Evolutionary conservation across 2,888 invertebrate species (phyloP), one percentile per base, ranked within the genome.

Genomic region (Eupeodes luniger): DNA sequence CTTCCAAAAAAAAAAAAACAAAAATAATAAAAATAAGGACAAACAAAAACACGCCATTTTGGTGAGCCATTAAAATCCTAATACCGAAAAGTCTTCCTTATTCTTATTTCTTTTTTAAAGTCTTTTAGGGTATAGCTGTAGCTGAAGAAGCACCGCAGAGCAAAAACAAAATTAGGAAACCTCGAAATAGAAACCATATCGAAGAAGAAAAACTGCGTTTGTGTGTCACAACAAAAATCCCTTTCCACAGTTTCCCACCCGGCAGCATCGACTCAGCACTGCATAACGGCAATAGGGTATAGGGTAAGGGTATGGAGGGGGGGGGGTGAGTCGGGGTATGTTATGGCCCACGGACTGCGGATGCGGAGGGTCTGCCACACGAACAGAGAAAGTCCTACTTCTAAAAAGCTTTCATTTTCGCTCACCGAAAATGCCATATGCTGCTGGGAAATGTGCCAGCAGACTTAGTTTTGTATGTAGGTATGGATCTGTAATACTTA

Each of bases 1-100:
- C 16, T n/a, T 9, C 12, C 5, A 16, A 62, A 27, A 57, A 5
- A 27, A 27, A 44, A n/a, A n/a, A 64, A 16, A 44, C 44, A 40
- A 64, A 47, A 64, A 64, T 16, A 19, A 44, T 1, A 6, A 66
- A 36, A 34, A 66, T 69, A 55, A 64, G 70, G 19, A 81, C 49
- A 69, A 78, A 81, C 74, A 81, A 81, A 81, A 77, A 74, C 78
- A 81, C 67, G 82, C 64, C 85, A 85, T 81, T 81, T 85, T 75
- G 70, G 75, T 75, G 67, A 49, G 69, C 70, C 85, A 81, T 81
- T 76, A 82, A 85, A 81, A 85, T 74, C 40, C 66, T 72, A 72
- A 81, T 81, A 62, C 70, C 51, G 10, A 69, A 76, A 85, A 76
- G 59, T 59, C 81, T 80, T 76, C 44, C 55, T 57, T 9, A 57